Base-by-base conservation (phyloP, 1,140 invertebrate species). In the Maniola jurtina region DNA sequence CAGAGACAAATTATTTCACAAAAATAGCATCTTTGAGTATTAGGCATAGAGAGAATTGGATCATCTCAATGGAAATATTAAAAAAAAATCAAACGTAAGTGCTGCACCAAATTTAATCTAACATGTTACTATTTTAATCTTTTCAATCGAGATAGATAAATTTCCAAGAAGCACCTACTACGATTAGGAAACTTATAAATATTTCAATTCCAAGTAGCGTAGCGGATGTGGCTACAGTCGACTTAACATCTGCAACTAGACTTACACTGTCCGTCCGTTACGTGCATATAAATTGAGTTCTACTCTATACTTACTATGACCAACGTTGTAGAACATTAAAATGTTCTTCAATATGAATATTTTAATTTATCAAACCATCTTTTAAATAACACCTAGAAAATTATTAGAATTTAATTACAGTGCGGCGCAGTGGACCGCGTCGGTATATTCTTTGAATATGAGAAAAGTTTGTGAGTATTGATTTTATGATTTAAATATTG, bases 181-280 rank as follows among this genome's bases (percentile, higher is more conserved):
- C 71, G 72, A 88, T 82, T 80, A 73, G 79, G 78, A 76, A 84
- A 73, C 76, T 84, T 88, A 86, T 88, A 84, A 88, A 89, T 88
- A 88, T 87, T 86, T 75, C 75, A 70, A 81, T 88, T 88, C 86
- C 81, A 75, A 86, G 86, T 88, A 88, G 75, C 69, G 52, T 70
- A 65, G 77, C 86, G 88, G 88, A 90, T 88, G 78, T 72, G 75
- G 83, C 80, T 70, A 86, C 84, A 86, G 79, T 88, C 72, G 79
- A 80, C 75, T 89, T 81, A 81, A 83, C 86, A 89, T 88, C 85
- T 88, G 88, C 88, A 88, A 86, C 88, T 87, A 80, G 85, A 83
- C 74, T 90, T 88, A 88, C 84, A 88, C 86, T 72, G 79, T 72
- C 81, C 81, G 79, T 78, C 69, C 64, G 71, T 79, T 87, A 83